These are phyloP conservation scores for Sinohyriopsis cumingii DNA, from an alignment of 2,888 invertebrate species.

Conservation along the genomic window DNA sequence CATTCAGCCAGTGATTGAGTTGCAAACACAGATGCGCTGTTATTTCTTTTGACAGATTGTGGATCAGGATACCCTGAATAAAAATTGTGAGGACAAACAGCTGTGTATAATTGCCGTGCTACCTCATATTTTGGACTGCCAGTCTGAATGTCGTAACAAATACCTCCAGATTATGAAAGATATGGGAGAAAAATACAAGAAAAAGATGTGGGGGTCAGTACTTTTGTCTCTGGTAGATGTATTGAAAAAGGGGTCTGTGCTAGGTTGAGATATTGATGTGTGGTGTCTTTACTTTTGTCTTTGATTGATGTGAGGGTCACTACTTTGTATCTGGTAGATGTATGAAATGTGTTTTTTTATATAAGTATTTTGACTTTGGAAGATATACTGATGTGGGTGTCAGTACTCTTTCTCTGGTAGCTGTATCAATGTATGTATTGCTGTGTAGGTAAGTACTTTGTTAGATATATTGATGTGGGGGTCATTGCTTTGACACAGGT, in stretches of 20 bases:
- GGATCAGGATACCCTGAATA: slow-evolving; percentile 77
- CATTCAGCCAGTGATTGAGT: not conserved
- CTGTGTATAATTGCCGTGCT: slow-evolving; percentile 92
- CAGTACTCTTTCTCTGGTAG: no score
- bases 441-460: no score
- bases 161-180: slow-evolving; percentile 83
- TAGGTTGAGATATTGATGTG: not conserved
- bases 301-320: no score
- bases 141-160: slow-evolving; percentile 90
- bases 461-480: no score
- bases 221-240: not conserved
- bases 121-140: slow-evolving; percentile 96
- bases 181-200: slow-evolving; percentile 92
- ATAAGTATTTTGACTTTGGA: no score
- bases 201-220: slow-evolving; percentile 92
- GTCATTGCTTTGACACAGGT: no score
- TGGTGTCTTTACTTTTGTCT: not conserved
- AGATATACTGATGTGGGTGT: no score
- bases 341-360: no score
- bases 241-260: not conserved
- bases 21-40: not conserved
- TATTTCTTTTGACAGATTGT: slow-evolving; percentile 52
- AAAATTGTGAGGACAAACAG: slow-evolving; percentile 88
- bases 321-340: no score
- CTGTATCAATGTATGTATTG: no score